These are phyloP conservation scores for Picus viridis DNA, from an alignment of 2,797 vertebrate species.

Conservation along the genomic window DNA sequence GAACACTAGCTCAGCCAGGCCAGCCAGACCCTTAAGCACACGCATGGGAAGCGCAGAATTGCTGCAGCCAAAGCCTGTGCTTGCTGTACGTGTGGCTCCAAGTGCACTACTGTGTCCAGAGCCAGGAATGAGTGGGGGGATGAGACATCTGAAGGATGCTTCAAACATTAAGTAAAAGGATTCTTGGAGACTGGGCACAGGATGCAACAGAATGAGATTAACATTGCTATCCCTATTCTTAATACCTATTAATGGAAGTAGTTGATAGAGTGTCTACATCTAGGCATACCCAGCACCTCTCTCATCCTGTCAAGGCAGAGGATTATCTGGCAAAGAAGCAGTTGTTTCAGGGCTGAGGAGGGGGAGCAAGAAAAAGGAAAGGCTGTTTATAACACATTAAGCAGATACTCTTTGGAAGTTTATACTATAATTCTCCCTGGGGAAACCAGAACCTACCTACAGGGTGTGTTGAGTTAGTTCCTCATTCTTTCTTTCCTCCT, in stretches of 20 bases:
- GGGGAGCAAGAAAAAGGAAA: not conserved
- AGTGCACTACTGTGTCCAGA: not conserved
- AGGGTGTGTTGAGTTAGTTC: constrained; percentile 43
- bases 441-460: constrained; percentile 40
- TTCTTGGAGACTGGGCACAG: constrained; percentile 20
- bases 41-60: not conserved
- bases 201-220: not conserved
- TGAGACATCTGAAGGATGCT: not conserved
- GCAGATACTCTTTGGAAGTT: not conserved
- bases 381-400: not conserved
- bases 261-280: not conserved
- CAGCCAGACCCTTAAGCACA: not conserved
- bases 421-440: not conserved
- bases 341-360: not conserved
- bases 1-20: not conserved
- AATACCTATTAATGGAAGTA: constrained; percentile 33
- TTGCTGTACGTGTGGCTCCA: not conserved
- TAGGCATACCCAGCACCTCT: not conserved
- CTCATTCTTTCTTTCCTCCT: constrained; percentile 21
- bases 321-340: not conserved
- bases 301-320: not conserved
- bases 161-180: constrained; percentile 44
- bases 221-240: not conserved
- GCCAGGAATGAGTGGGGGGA: constrained; percentile 7
- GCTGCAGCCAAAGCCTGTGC: not conserved